Percentiles rank a stretch among this genome's conserved stretches.
These are phyloP conservation scores for Drosophila longiperda DNA, from an alignment of 2,888 invertebrate species.

Conservation along the genomic window DNA sequence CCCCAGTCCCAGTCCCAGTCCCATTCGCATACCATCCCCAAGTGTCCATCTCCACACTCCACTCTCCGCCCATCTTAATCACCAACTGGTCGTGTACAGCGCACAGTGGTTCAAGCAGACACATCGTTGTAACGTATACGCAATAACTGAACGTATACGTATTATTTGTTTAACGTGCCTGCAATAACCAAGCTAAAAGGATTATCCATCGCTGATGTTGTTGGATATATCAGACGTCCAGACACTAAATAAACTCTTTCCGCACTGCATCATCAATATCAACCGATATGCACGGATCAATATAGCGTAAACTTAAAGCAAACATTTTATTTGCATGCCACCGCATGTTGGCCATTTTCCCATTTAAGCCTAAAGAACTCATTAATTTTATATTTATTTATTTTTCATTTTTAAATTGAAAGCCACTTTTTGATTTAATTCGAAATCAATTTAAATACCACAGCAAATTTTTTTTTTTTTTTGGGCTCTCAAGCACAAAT, in stretches of 20 bases:
- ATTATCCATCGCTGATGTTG: constrained; percentile 20
- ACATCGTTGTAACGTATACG: constrained; percentile 60
- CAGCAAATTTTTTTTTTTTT: not conserved
- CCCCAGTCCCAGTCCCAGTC: not conserved
- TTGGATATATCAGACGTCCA: not conserved
- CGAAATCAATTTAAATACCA: constrained; percentile 6
- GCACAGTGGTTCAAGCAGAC: constrained; percentile 28
- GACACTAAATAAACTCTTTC: constrained; percentile 4
- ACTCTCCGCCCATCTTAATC: not conserved
- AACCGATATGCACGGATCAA: not conserved
- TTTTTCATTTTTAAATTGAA: not conserved
- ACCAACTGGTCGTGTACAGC: not conserved
- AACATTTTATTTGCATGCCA: not conserved
- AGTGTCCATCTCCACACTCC: not conserved
- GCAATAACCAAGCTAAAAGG: constrained; percentile 52
- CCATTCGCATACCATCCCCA: not conserved
- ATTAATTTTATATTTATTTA: not conserved
- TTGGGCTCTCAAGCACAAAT: constrained; percentile 4
- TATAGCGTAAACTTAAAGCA: not conserved
- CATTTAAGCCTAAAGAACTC: not conserved
- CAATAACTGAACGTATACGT: constrained; percentile 60
- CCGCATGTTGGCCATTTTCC: not conserved
- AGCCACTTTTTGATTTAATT: not conserved
- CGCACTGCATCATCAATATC: constrained; percentile 15
- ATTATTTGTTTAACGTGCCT: constrained; percentile 71